Conservation (phyloP, 1,140 invertebrate species). For the Aleiodes sp. region DNA sequence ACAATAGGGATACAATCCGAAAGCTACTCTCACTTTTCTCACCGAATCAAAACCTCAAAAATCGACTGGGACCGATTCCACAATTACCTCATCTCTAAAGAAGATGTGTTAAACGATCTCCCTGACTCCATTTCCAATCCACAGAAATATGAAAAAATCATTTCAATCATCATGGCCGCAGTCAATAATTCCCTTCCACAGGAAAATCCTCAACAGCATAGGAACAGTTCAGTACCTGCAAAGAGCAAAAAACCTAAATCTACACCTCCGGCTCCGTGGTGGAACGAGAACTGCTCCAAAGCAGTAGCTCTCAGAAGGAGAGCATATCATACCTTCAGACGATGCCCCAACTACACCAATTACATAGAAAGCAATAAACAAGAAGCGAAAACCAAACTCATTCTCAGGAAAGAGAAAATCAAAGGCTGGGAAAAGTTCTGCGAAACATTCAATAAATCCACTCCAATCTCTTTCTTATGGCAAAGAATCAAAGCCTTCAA, state of each 20-base stretch:
- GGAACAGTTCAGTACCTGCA: neutral
- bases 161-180: neutral
- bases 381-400: neutral
- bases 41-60: neutral
- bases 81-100: neutral
- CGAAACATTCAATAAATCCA: neutral
- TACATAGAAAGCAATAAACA: neutral
- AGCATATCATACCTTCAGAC: neutral
- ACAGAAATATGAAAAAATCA: conserved; percentile 1
- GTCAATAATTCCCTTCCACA: neutral
- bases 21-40: neutral
- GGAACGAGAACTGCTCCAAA: neutral
- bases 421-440: neutral
- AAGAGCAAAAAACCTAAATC: neutral
- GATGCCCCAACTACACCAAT: neutral
- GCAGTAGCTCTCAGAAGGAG: neutral
- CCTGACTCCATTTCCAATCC: neutral
- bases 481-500: neutral
- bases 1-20: neutral
- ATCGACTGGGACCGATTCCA: neutral
- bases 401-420: neutral
- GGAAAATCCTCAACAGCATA: neutral
- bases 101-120: neutral
- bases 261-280: conserved; percentile 15
- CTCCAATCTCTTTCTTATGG: neutral